phyloP scores from a whole-genome alignment of 30 jellyfish, hydroid and myxozoan genomes.

The Nemopilema nomurai region DNA sequence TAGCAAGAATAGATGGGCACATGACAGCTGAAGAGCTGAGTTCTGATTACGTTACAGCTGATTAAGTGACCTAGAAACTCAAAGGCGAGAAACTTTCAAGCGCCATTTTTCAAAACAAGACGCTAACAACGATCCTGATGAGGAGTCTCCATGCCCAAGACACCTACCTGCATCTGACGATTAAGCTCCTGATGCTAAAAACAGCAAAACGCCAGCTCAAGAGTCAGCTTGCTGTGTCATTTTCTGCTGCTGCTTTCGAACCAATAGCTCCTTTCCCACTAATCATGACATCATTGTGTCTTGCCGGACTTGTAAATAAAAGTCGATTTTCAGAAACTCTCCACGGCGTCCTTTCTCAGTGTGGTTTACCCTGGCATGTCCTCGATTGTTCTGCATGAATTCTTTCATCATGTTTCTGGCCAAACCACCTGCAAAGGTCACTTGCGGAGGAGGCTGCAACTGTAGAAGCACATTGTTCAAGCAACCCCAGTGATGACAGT shows the following conservation, averaged over 20 bases:
- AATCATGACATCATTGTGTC: not conserved
- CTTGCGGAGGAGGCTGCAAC: not conserved
- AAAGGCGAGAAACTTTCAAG: not conserved
- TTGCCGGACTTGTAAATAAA: not conserved
- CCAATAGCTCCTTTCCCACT: not conserved
- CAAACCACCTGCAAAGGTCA: conserved; percentile 51
- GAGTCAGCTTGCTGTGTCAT: not conserved
- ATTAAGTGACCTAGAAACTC: not conserved
- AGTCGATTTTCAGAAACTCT: not conserved
- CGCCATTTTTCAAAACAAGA: not conserved
- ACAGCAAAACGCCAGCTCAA: not conserved
- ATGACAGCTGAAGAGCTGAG: not conserved
- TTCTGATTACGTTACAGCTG: not conserved
- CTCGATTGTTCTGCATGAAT: not conserved
- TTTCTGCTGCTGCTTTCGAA: not conserved
- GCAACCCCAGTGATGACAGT: not conserved
- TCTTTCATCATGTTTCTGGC: not conserved
- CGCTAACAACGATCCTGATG: not conserved
- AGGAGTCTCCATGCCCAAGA: not conserved
- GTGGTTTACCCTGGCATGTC: conserved; percentile 1
- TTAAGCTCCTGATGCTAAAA: not conserved
- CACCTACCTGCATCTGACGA: not conserved
- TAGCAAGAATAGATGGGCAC: not conserved
- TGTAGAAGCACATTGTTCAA: not conserved
- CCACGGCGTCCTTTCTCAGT: conserved; percentile 36